Percentiles rank a stretch among this genome's conserved stretches.
Conservation (phyloP, 2,888 invertebrate species). For the Pyralis farinalis region DNA sequence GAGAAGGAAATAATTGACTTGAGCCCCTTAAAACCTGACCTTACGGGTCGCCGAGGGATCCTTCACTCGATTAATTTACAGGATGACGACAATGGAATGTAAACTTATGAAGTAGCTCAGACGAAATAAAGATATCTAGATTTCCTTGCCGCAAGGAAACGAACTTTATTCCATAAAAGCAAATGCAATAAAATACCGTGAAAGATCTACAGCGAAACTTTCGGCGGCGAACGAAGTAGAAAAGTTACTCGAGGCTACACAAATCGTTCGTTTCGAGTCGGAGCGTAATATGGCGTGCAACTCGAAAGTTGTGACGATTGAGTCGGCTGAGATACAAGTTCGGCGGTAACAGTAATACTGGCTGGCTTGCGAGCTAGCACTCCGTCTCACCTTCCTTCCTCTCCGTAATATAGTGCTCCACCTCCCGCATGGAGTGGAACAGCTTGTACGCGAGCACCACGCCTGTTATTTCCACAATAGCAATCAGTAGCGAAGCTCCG, state of each 20-base stretch:
- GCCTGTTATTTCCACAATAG: constrained; percentile 59
- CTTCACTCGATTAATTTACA: constrained; percentile 16
- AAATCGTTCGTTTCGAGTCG: constrained; percentile 17
- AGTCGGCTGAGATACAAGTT: constrained; percentile 5
- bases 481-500: constrained; percentile 61
- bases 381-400: constrained; percentile 73
- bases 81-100: constrained; percentile 34
- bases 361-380: constrained; percentile 42
- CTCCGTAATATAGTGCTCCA: constrained; percentile 71
- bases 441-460: constrained; percentile 64
- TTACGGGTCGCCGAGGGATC: constrained; percentile 31
- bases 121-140: constrained; percentile 46
- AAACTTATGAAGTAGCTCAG: constrained; percentile 24
- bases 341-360: constrained; percentile 16
- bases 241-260: constrained; percentile 15
- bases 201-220: constrained; percentile 13
- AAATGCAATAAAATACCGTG: constrained; percentile 24
- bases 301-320: constrained; percentile 14
- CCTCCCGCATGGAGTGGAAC: constrained; percentile 62
- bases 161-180: constrained; percentile 44
- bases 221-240: constrained; percentile 5
- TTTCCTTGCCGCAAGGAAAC: constrained; percentile 57
- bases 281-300: constrained; percentile 16
- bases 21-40: constrained; percentile 44
- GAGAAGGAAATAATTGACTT: constrained; percentile 51